Evolutionary conservation across 1,140 invertebrate species (phyloP), one percentile per base, ranked within the genome.

Genomic region (Atta cephalotes): DNA sequence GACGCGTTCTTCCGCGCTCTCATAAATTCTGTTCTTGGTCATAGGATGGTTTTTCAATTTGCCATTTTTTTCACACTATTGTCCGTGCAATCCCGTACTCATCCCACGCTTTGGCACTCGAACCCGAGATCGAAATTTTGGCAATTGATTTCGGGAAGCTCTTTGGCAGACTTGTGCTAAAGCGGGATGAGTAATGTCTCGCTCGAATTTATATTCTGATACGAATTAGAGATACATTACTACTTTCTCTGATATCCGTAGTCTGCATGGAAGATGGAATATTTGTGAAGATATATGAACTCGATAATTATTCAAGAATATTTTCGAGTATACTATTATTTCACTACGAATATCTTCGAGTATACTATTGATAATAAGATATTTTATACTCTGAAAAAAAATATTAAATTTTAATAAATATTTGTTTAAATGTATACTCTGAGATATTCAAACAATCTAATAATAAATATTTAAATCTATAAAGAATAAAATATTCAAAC

Each of bases 41-140:
- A 70, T 39, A 12, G 53, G 31, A 25, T 28, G 89, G 85, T 88
- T 90, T 39, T 90, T 90, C 88, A 88, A 90, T 90, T 88, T 88
- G 77, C 86, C 80, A 86, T 58, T 66, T 88, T 51, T 89, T 88
- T 88, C 76, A 63, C 45, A 58, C 58, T 76, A 79, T 91, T 87
- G 80, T 80, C 62, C 49, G 62, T 71, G 51, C 87, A 79, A 77
- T 86, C 81, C 49, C 51, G 71, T 45, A 39, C 71, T 81, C 45
- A 25, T 65, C 18, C 39, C 66, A 25, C 62, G 82, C 21, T 63
- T 39, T 39, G 31, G 45, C 49, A 12, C 14, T 74, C 53, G 66
- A 51, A 12, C 6, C 6, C 63, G 76, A 53, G 39, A 90, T 87
- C 85, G 68, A 84, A 80, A 66, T 89, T 90, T 78, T 39, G 71